Base-by-base conservation (phyloP, 1,140 invertebrate genomes). In the Lordiphosa mommai region DNA sequence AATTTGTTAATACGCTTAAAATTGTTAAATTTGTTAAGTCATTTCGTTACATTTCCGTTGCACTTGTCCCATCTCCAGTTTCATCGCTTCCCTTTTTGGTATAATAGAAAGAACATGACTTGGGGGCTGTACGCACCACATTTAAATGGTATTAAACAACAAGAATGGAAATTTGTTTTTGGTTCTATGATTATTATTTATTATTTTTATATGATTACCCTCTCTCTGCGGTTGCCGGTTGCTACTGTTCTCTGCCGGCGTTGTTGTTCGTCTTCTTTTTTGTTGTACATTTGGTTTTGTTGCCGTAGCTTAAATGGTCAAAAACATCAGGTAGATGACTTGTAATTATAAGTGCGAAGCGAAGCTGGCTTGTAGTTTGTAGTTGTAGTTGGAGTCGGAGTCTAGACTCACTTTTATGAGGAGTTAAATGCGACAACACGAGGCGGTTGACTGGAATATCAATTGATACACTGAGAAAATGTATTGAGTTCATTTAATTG, bases 241-340 rank as follows among this genome's bases (percentile, higher is more conserved):
- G n/a, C 74, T 79, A 73, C 74, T 82, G 74, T 82, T 55, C 44
- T 36, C 44, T 36, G 59, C 52, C 52, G 23, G 23, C 23, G 23
- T 27, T 60, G 52, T 66, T 65, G 56, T 58, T 37, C 32, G 51
- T 17, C 23, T 16, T 30, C 48, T 55, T 47, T 56, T 48, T 30
- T 34, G 23, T 32, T 64, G 53, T 56, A 47, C 44, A n/a, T n/a
- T 59, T 38, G 37, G 38, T 57, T 8, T 1, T 34, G 13, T 4
- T 46, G 44, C 58, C 64, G 58, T 76, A 41, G 76, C 77, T 84
- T 82, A 82, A 82, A 82, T 84, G 77, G 77, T 82, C 77, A 82
- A 82, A 82, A 84, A 84, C 77, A 82, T 82, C 72, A 61, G 72
- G 55, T 82, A 68, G 77, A 82, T 82, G 77, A 82, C 77, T 82